Base-by-base conservation (phyloP, 1,140 invertebrate genomes). In the Drosophila mauritiana region DNA sequence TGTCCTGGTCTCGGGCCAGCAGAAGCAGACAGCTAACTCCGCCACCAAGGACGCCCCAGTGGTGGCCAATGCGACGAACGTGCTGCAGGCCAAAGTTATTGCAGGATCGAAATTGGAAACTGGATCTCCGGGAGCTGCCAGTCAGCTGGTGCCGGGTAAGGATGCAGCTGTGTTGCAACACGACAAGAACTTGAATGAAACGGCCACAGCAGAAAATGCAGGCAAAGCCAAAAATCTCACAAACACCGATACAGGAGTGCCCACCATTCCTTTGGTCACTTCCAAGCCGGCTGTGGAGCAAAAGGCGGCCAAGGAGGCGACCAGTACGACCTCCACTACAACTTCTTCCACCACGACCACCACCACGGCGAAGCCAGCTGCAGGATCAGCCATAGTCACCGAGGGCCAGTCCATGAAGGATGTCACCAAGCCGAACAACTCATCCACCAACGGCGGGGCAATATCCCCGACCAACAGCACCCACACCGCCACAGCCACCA, bases 401-500 rank as follows among this genome's bases (percentile, higher is more conserved):
- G 72, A 73, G 1, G 69, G 67, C 4, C 54, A 51, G 36, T 59
- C 55, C 4, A 39, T 45, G 55, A 39, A 34, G 13, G 54, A 58
- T 15, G 68, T 73, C 10, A 52, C 40, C 15, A 59, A 40, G 39
- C 5, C 25, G 7, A 27, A 37, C 25, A 43, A 27, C 0, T 51
- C 43, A 1, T 20, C 51, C 4, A 20, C 25, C 37, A 36, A 34
- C 4, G 8, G 15, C 10, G 7, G 20, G n/a, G 27, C 22, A 1
- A 68, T 13, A n/a, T n/a, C 42, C 10, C 73, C 73, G 0, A 73
- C 15, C 15, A 52, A 39, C 27, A 69, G n/a, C n/a, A 58, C 20
- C 37, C 73, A 10, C 52, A 51, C 73, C 4, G 73, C 37, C 34
- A 73, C 73, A 0, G 80, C 68, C 4, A 85, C 76, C 0, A 76